Evolutionary conservation across 2,113 vertebrate species (phyloP).

Genomic region (Pteropus alecto): DNA sequence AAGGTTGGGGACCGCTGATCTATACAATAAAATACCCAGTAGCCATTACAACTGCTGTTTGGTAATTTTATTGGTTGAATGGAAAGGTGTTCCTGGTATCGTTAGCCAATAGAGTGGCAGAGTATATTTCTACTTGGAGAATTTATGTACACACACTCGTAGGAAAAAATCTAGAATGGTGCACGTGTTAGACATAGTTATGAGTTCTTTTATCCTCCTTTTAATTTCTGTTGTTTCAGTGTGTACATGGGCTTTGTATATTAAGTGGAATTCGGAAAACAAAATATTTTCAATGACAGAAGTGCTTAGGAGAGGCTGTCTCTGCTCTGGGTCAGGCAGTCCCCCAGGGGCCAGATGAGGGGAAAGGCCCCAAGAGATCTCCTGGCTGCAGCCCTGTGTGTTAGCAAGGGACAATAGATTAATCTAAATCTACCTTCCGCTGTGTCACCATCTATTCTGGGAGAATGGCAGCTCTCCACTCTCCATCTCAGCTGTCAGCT

Average conservation of each 20-base stretch:
- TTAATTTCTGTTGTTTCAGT: not conserved
- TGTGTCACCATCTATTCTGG: constrained; percentile 68
- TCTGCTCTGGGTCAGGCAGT: not conserved
- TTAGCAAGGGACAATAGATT: not conserved
- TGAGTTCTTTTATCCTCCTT: not conserved
- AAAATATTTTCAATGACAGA: not conserved
- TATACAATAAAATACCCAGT: accelerated
- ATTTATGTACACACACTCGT: accelerated
- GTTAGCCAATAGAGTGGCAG: not conserved
- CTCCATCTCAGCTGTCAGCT: constrained; percentile 59
- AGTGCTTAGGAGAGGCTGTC: not conserved
- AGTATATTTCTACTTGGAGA: not conserved
- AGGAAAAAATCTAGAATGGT: not conserved
- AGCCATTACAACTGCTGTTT: not conserved
- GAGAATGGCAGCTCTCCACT: constrained; percentile 35
- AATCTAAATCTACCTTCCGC: constrained; percentile 42
- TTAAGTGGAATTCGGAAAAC: not conserved
- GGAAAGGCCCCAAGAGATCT: not conserved
- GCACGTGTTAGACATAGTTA: not conserved
- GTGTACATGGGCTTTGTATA: not conserved
- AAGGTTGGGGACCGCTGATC: not conserved
- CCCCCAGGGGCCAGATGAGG: not conserved
- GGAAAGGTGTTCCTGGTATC: not conserved
- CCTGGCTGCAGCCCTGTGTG: not conserved
- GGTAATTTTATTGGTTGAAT: not conserved